phyloP scores from a whole-genome alignment of 2,888 invertebrate species.

The Watsonalla cultraria region DNA sequence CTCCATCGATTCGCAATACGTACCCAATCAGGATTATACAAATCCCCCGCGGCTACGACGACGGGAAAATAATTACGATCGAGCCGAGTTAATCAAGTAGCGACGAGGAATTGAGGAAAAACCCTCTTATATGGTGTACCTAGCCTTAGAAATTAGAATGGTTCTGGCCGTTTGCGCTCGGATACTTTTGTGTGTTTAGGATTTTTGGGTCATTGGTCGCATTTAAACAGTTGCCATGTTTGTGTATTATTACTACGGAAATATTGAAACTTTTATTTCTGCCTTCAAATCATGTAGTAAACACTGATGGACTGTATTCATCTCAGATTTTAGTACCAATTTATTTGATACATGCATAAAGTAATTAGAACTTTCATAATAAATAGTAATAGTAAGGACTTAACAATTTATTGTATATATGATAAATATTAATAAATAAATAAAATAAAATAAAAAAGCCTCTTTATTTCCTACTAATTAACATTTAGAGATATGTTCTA shows the following conservation, averaged over 20 bases:
- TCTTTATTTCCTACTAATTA: no score
- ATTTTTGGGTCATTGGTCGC: constrained; percentile 1
- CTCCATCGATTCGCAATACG: constrained; percentile 74
- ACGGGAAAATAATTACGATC: constrained; percentile 70
- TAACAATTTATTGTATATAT: no score
- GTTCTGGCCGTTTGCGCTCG: background rate
- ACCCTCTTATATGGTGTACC: constrained; percentile 37
- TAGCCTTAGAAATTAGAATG: constrained; percentile 14
- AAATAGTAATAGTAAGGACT: no score
- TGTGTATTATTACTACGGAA: no score
- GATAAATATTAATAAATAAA: no score
- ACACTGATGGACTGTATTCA: no score
- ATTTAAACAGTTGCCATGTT: background rate
- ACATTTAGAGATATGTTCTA: no score
- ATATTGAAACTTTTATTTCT: background rate
- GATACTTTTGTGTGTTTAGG: constrained; percentile 10
- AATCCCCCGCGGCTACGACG: constrained; percentile 60
- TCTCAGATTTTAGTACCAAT: no score
- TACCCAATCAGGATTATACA: constrained; percentile 77
- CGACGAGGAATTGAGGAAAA: constrained; percentile 58
- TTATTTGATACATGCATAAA: no score
- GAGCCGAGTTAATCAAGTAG: constrained; percentile 67
- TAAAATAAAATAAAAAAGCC: no score
- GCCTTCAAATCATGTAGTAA: no score
- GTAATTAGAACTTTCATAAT: no score